Percentiles rank a stretch among this genome's conserved stretches.
These are phyloP conservation scores for Ptyas mucosa DNA, from an alignment of 2,113 vertebrate genomes.

Conservation along the genomic window DNA sequence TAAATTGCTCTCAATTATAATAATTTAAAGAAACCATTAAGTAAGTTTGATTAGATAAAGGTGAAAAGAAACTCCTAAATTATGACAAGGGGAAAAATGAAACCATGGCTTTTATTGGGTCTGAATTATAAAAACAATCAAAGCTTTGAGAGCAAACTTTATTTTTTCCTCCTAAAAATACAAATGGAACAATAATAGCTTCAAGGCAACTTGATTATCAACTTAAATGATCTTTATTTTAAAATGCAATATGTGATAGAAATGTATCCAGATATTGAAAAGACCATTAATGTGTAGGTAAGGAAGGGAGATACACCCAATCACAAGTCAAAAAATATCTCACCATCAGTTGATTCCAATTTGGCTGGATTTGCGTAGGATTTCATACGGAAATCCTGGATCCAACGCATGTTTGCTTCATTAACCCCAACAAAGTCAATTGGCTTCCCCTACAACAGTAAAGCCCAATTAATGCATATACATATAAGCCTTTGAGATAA, in stretches of 20 bases:
- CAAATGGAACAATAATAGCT: background rate
- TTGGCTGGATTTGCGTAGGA: constrained; percentile 88
- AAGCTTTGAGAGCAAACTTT: background rate
- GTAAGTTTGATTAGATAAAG: background rate
- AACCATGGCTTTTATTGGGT: background rate
- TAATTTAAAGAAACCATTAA: background rate
- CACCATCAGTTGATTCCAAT: constrained; percentile 91
- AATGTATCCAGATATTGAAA: background rate
- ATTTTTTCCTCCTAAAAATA: background rate
- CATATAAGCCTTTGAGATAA: background rate
- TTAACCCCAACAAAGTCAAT: constrained; percentile 86
- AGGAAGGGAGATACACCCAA: fast-evolving
- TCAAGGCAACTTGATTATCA: background rate
- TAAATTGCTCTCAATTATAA: background rate
- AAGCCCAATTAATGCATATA: background rate
- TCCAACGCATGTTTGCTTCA: constrained; percentile 85
- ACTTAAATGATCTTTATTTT: background rate
- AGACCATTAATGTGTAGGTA: background rate
- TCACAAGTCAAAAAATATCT: background rate
- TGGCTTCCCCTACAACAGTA: constrained; percentile 79
- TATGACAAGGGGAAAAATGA: background rate
- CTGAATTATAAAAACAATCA: background rate
- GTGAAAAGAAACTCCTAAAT: background rate
- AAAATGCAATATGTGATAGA: background rate
- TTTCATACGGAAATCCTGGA: constrained; percentile 92